Base-by-base conservation (phyloP, 1,140 invertebrate genomes). In the Anoplolepis gracilipes region DNA sequence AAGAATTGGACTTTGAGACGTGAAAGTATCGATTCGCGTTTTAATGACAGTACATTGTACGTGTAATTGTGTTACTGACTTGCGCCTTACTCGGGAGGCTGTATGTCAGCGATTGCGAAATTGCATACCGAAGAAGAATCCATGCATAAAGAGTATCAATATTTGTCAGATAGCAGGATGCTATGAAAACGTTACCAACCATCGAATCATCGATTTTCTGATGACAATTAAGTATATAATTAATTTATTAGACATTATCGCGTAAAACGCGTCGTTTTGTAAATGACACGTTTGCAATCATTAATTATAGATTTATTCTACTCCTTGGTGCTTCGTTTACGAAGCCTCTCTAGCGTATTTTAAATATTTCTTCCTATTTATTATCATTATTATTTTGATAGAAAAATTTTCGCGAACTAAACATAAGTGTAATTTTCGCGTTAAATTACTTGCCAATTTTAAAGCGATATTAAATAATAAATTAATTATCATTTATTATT, bases 151-250 rank as follows among this genome's bases (percentile, higher is more conserved):
- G 42, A 67, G 16, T 65, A 78, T 67, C 59, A n/a, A 39, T 30
- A 73, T 62, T 87, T n/a, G 22, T 73, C 57, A 53, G 65, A 77
- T 65, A 13, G 25, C 39, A 76, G 36, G 13, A 59, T 22, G 64
- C 28, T 65, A 81, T 72, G 70, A 62, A 75, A 89, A 86, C 73
- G 87, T 89, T 89, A 89, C 87, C 84, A 89, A 78, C 64, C 30
- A 85, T 67, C 30, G 19, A 59, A 79, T 85, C 76, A 77, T 85
- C 75, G 49, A 85, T 85, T 85, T 67, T 79, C 30, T 77, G 72
- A 84, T 77, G 72, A 65, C 78, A 82, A 33, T 72, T 57, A 19
- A 49, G 16, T 49, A 72, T 28, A 28, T 59, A 59, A 82, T 25
- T 82, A 82, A 81, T 82, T 82, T 82, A 82, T 82, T 82, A 82